Percentiles rank a stretch among this genome's conserved stretches.
Conservation (phyloP, 2,888 invertebrate genomes). For the Phytoseiulus persimilis region DNA sequence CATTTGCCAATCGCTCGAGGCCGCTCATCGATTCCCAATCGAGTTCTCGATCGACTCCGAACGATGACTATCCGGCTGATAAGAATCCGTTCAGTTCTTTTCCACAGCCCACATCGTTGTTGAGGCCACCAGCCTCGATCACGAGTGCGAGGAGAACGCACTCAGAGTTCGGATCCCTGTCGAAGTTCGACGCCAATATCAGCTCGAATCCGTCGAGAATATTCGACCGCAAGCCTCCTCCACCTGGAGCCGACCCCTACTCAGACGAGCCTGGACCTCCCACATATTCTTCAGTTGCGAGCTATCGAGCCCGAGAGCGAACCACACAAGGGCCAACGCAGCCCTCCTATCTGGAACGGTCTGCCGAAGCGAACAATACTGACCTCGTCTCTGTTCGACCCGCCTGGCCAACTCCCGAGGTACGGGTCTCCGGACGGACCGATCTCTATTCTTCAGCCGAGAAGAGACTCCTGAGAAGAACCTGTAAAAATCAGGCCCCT, state of each 20-base stretch:
- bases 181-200: neutral
- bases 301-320: no score
- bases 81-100: neutral
- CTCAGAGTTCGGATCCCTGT: neutral
- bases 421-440: neutral
- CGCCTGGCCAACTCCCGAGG: neutral
- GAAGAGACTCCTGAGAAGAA: neutral
- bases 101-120: neutral
- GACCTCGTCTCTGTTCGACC: neutral
- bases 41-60: neutral
- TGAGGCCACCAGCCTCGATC: neutral
- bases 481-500: neutral
- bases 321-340: no score
- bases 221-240: neutral
- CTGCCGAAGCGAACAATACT: no score
- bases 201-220: neutral
- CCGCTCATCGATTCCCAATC: neutral
- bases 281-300: no score
- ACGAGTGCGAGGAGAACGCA: no score
- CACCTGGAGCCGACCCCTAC: neutral
- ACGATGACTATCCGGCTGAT: neutral
- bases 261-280: no score
- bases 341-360: no score
- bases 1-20: neutral
- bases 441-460: neutral